Evolutionary conservation across 2,113 vertebrate genomes (phyloP), one percentile per base, ranked within the genome.

Genomic region (Platichthys flesus): DNA sequence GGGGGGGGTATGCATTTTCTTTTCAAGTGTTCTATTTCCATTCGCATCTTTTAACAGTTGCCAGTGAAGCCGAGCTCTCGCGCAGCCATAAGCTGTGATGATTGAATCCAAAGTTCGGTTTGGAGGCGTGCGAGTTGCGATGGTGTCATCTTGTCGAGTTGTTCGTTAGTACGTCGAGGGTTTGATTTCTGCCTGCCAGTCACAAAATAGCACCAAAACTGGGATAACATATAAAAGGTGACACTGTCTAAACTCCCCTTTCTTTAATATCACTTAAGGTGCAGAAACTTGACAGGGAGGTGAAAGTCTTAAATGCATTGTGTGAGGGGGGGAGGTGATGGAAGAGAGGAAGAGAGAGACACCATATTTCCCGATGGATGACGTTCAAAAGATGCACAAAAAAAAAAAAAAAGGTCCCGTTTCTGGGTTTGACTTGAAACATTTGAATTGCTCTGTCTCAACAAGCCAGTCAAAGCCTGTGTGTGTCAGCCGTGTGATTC

Each of bases 391-490:
- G 79, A 76, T 60, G 51, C 16, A 8, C n/a, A n/a, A n/a, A n/a
- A n/a, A 24, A 24, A 24, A 26, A 57, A 13, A 70, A 85, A 83
- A 81, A 82, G 69, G 78, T 86, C 85, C 77, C 70, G 77, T 84
- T 87, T 88, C 73, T 78, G 82, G 71, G 76, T 90, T 90, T 68
- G 67, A 85, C 82, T 81, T 88, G 69, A 89, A 88, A 89, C 90
- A 87, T 87, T 76, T 86, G 83, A 89, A 91, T 90, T 72, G 62
- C 78, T 85, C 74, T 80, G 81, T 89, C 74, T 91, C 66, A 24
- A 24, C 24, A 2, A 24, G 24, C 24, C 87, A 88, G 86, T 91
- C 85, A 90, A 86, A 85, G 74, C 79, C 80, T 78, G 86, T 82
- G 35, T 61, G 59, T 40, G 59, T 62, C 86, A 88, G 78, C 76